Conservation (phyloP, 2,888 invertebrate species). For the Trissonchulus sp. region DNA sequence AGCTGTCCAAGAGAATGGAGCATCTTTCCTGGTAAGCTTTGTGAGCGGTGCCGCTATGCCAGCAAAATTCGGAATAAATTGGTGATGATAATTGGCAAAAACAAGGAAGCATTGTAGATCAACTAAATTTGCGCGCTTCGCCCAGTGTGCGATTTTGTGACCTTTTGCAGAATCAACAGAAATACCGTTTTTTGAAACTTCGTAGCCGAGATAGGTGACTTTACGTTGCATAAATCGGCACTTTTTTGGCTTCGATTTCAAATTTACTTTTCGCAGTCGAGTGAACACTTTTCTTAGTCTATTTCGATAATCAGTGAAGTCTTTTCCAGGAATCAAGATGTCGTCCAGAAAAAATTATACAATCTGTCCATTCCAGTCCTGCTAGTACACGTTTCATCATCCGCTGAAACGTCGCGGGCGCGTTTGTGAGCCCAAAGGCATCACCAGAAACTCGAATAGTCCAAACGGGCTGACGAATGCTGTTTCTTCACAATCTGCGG, state of each 20-base stretch:
- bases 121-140: neutral
- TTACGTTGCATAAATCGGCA: slow-evolving; percentile 35
- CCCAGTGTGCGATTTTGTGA: neutral
- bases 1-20: neutral
- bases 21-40: neutral
- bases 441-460: too few species aligned
- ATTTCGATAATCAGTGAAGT: too few species aligned
- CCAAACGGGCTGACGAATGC: too few species aligned
- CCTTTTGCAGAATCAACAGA: neutral
- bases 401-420: too few species aligned
- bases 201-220: slow-evolving; percentile 32
- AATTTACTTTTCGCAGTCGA: too few species aligned
- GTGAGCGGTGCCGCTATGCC: neutral
- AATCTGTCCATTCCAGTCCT: too few species aligned
- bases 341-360: too few species aligned
- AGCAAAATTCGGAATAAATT: neutral
- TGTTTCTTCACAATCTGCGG: too few species aligned
- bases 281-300: too few species aligned
- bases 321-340: too few species aligned
- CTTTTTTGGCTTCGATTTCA: slow-evolving; percentile 39
- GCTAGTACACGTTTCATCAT: too few species aligned
- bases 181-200: slow-evolving; percentile 23
- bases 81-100: slow-evolving; percentile 1
- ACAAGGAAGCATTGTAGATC: neutral
- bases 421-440: too few species aligned